Evolutionary conservation across 2,797 vertebrate genomes (phyloP).

Genomic region (Pseudopleuronectes americanus): DNA sequence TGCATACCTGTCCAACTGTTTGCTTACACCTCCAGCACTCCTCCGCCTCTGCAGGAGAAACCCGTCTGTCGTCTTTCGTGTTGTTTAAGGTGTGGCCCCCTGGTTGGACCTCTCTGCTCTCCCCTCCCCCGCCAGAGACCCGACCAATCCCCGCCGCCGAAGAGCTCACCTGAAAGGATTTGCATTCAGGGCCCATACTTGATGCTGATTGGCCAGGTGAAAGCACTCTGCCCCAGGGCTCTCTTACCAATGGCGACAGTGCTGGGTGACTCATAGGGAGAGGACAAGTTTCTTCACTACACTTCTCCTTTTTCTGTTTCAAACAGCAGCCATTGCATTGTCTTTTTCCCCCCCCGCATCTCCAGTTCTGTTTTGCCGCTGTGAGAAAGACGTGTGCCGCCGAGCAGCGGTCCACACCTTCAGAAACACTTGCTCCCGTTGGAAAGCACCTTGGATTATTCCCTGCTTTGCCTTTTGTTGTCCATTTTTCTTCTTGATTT

Average conservation of each 20-base stretch:
- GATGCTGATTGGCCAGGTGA: slow-evolving; percentile 82
- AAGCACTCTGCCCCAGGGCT: slow-evolving; percentile 70
- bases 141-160: slow-evolving; percentile 72
- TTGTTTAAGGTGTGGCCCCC: slow-evolving; percentile 77
- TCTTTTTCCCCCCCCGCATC: slow-evolving; percentile 21
- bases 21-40: slow-evolving; percentile 52
- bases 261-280: slow-evolving; percentile 85
- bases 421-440: slow-evolving; percentile 50
- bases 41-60: slow-evolving; percentile 72
- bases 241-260: slow-evolving; percentile 80
- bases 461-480: slow-evolving; percentile 58
- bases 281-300: slow-evolving; percentile 83
- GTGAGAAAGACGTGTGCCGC: slow-evolving; percentile 66
- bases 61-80: slow-evolving; percentile 73
- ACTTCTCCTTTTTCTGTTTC: slow-evolving; percentile 85
- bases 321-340: slow-evolving; percentile 77
- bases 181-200: slow-evolving; percentile 73
- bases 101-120: slow-evolving; percentile 68
- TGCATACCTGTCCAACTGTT: slow-evolving; percentile 70
- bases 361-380: slow-evolving; percentile 69
- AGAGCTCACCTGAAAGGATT: slow-evolving; percentile 86
- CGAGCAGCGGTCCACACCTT: slow-evolving; percentile 66
- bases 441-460: slow-evolving; percentile 80
- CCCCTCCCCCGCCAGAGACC: slow-evolving; percentile 63
- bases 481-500: slow-evolving; percentile 53